Base-by-base conservation (phyloP, 2,113 vertebrate genomes). In the Edolisoma coerulescens region DNA sequence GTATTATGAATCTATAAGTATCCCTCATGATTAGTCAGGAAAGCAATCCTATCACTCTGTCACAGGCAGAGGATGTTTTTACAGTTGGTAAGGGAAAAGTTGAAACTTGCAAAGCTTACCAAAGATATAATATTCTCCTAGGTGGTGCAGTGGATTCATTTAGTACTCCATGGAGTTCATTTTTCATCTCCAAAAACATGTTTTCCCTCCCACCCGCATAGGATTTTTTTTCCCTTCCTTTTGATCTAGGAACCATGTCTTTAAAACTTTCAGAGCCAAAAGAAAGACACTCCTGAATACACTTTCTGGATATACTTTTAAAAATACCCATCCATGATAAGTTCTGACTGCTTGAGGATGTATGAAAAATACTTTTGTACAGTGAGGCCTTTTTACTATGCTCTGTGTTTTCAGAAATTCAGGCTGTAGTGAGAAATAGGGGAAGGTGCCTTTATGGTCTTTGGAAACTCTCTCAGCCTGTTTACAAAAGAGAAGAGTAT, bases 21-120 rank as follows among this genome's bases (percentile, higher is more conserved):
- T 93, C 75, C 54, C 82, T 85, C 74, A 50, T 89, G 87, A 85
- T 97, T 94, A 97, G 77, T 94, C 73, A 96, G 80, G 93, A 96
- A 95, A 84, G 70, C 86, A 95, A 88, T 90, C 80, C 82, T 95
- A 88, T 91, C 87, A 68, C 71, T 71, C 69, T 94, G 89, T 96
- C 82, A 83, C 42, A 87, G 73, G 93, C 96, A 97, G 95, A 97
- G 94, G 93, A 78, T 94, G 78, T 96, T 97, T 97, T 97, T 95
- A 95, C 96, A 91, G 94, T 95, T 96, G 78, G 44, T 35, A 85
- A 84, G 75, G 65, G 78, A 95, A 59, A 90, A 83, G 68, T 56
- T 90, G 87, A 90, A 95, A 87, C 95, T 96, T 95, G 71, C 52
- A 44, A 81, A 95, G 52, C 85, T 67, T 94, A 84, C 89, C 3